Evolutionary conservation across 2,888 invertebrate species (phyloP).

Genomic region (Phoenoteleia sp.): DNA sequence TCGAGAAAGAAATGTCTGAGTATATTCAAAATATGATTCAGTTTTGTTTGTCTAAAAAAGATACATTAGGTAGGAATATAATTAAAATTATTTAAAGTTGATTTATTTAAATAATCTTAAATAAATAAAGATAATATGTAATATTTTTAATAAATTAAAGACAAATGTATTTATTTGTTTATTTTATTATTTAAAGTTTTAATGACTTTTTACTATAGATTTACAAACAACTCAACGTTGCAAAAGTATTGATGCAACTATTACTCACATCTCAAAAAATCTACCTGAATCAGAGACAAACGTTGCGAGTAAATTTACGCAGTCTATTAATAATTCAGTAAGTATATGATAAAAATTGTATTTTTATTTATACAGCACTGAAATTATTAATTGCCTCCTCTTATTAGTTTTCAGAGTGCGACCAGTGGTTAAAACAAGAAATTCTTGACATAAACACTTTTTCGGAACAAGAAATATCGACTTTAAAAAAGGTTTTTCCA

Average conservation of each 20-base stretch:
- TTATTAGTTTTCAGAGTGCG: constrained; percentile 71
- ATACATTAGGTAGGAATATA: constrained; percentile 73
- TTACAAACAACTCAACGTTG: constrained; percentile 68
- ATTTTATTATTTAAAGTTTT: constrained; percentile 34
- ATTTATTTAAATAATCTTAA: too few relatives aligned
- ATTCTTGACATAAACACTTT: constrained; percentile 72
- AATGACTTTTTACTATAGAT: constrained; percentile 66
- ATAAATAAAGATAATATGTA: constrained; percentile 1
- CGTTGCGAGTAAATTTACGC: constrained; percentile 73
- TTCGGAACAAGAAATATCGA: constrained; percentile 75
- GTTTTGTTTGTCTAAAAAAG: constrained; percentile 79
- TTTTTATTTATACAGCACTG: constrained; percentile 7
- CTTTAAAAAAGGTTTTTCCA: constrained; percentile 73
- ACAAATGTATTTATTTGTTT: constrained; percentile 53
- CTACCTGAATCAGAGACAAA: constrained; percentile 73
- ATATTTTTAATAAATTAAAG: constrained; percentile 21
- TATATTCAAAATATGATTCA: constrained; percentile 78
- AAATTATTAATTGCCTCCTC: too few relatives aligned
- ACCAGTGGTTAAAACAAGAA: constrained; percentile 78
- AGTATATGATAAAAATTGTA: constrained; percentile 48
- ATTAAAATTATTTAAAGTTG: too few relatives aligned
- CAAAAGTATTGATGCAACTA: constrained; percentile 74
- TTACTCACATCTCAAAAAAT: constrained; percentile 77
- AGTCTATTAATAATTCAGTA: constrained; percentile 77
- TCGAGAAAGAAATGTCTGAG: constrained; percentile 79